phyloP scores from a whole-genome alignment of 2,888 invertebrate genomes.

The Lottia gigantea region DNA sequence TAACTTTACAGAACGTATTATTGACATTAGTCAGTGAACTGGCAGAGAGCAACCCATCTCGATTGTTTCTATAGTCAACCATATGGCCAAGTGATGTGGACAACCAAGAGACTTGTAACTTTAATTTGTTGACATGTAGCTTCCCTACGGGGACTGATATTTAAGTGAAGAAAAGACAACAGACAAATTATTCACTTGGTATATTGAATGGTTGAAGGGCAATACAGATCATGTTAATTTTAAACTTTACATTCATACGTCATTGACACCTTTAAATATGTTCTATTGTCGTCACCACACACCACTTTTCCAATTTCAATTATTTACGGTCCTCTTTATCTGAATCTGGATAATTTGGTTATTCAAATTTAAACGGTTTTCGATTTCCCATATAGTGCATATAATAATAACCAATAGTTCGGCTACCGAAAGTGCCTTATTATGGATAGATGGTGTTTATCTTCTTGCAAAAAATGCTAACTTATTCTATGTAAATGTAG shows the following conservation, averaged over 20 bases:
- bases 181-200: background rate
- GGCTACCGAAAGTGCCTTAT: too few relatives aligned
- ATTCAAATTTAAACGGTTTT: too few relatives aligned
- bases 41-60: slow-evolving; percentile 7
- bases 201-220: background rate
- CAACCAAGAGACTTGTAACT: slow-evolving; percentile 1
- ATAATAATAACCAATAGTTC: too few relatives aligned
- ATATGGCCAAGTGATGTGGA: slow-evolving; percentile 7
- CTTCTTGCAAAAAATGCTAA: too few relatives aligned
- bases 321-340: too few relatives aligned
- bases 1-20: slow-evolving; percentile 11
- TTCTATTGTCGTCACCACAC: too few relatives aligned
- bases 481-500: too few relatives aligned
- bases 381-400: too few relatives aligned
- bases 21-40: background rate
- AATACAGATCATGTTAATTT: slow-evolving; percentile 4
- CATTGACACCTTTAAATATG: too few relatives aligned
- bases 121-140: slow-evolving; percentile 10
- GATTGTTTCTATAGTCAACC: background rate
- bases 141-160: slow-evolving; percentile 6
- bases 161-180: slow-evolving; percentile 3
- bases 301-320: too few relatives aligned
- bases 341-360: too few relatives aligned
- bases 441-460: too few relatives aligned
- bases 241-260: background rate